Conservation (phyloP, 2,113 vertebrate genomes). For the Penelope pileata region DNA sequence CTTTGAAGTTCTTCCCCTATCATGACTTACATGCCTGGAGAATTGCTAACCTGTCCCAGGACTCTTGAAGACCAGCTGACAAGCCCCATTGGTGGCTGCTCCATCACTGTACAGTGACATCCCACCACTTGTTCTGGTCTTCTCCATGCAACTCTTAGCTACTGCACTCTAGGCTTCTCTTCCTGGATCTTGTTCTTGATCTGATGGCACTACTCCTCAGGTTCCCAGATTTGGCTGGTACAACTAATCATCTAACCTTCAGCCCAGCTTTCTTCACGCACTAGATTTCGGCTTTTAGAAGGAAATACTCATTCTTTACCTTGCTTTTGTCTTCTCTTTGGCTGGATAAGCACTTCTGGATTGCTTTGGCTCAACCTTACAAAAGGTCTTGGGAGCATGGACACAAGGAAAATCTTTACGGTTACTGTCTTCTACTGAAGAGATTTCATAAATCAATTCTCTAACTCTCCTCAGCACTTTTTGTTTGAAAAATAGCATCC, state of each 20-base stretch:
- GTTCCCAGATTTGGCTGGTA: not conserved
- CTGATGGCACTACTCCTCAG: accelerated
- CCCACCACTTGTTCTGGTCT: not conserved
- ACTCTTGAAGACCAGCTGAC: not conserved
- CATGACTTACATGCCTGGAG: not conserved
- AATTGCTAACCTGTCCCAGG: not conserved
- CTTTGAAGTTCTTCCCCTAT: not conserved
- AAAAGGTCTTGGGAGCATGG: not conserved
- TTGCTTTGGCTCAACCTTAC: not conserved
- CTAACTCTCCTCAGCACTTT: not conserved
- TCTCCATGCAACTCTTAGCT: not conserved
- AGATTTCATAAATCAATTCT: not conserved
- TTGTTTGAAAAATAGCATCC: not conserved
- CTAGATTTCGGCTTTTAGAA: not conserved
- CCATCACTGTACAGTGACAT: not conserved
- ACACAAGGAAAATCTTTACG: not conserved
- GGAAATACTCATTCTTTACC: not conserved
- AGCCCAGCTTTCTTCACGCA: not conserved
- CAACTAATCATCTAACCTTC: not conserved
- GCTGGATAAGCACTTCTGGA: not conserved
- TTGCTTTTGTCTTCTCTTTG: not conserved
- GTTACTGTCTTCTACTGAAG: not conserved
- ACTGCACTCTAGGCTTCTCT: not conserved
- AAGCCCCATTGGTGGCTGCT: not conserved
- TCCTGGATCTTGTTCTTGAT: not conserved